Evolutionary conservation across 2,797 vertebrate species (phyloP).

Genomic region (Sebastolobus alascanus): DNA sequence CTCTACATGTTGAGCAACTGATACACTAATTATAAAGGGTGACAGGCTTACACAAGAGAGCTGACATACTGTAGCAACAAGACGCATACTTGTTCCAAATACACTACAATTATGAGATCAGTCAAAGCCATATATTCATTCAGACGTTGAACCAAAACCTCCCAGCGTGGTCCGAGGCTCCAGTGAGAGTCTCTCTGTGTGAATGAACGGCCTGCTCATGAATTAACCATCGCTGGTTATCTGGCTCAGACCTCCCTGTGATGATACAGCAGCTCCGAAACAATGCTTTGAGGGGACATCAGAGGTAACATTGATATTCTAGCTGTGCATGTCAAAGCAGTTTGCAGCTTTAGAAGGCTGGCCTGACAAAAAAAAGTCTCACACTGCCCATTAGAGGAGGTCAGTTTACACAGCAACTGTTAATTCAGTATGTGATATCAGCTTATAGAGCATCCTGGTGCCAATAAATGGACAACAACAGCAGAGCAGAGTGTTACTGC

Average conservation of each 20-base stretch:
- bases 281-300: slow-evolving; percentile 50
- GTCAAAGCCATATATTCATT: slow-evolving; percentile 54
- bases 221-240: slow-evolving; percentile 49
- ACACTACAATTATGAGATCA: slow-evolving; percentile 74
- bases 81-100: slow-evolving; percentile 52
- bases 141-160: too few relatives aligned
- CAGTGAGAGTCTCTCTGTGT: slow-evolving; percentile 27
- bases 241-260: slow-evolving; percentile 33
- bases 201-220: slow-evolving; percentile 36
- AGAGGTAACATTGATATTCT: slow-evolving; percentile 57
- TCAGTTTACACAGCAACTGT: slow-evolving; percentile 61
- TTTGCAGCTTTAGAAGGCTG: slow-evolving; percentile 24
- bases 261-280: slow-evolving; percentile 44
- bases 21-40: slow-evolving; percentile 55
- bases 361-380: slow-evolving; percentile 32
- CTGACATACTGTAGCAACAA: slow-evolving; percentile 36
- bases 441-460: slow-evolving; percentile 23
- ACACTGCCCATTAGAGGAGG: slow-evolving; percentile 26
- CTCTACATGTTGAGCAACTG: slow-evolving; percentile 42
- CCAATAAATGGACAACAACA: slow-evolving; percentile 40
- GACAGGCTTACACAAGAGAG: slow-evolving; percentile 40
- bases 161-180: slow-evolving; percentile 36
- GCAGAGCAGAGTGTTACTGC: slow-evolving; percentile 22
- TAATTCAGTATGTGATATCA: slow-evolving; percentile 56
- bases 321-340: slow-evolving; percentile 36